Conservation (phyloP, 2,797 vertebrate genomes). For the Girardinus metallicus region DNA sequence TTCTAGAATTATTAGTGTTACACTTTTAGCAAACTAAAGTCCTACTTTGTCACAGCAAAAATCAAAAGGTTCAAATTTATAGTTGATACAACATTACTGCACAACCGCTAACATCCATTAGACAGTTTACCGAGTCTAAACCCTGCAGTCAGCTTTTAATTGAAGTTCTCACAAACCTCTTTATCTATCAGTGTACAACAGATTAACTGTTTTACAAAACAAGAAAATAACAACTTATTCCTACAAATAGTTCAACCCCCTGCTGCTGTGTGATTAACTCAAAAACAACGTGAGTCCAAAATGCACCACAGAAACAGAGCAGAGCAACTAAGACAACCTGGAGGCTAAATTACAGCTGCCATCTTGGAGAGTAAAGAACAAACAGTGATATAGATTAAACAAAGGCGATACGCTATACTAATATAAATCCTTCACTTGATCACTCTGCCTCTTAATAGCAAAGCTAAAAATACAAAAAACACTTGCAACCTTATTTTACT, state of each 20-base stretch:
- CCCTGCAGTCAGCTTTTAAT: conserved; percentile 78
- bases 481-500: conserved; percentile 77
- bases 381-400: conserved; percentile 64
- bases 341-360: conserved; percentile 89
- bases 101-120: conserved; percentile 89
- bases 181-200: conserved; percentile 82
- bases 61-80: conserved; percentile 85
- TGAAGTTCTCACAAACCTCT: conserved; percentile 81
- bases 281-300: conserved; percentile 75
- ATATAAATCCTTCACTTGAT: conserved; percentile 86
- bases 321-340: conserved; percentile 82
- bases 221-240: conserved; percentile 73
- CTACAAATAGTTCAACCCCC: conserved; percentile 65
- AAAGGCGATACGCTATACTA: conserved; percentile 95
- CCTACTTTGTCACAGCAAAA: conserved; percentile 75
- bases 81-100: conserved; percentile 99
- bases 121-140: conserved; percentile 85
- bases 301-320: conserved; percentile 81
- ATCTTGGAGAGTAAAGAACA: conserved; percentile 69
- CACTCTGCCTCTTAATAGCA: conserved; percentile 88
- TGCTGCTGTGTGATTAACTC: conserved; percentile 72
- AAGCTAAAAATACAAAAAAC: conserved; percentile 90
- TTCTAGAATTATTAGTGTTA: conserved; percentile 90
- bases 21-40: conserved; percentile 84
- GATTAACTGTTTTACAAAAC: conserved; percentile 79